These are phyloP conservation scores for Sula dactylatra DNA, from an alignment of 2,113 vertebrate genomes.

Conservation along the genomic window DNA sequence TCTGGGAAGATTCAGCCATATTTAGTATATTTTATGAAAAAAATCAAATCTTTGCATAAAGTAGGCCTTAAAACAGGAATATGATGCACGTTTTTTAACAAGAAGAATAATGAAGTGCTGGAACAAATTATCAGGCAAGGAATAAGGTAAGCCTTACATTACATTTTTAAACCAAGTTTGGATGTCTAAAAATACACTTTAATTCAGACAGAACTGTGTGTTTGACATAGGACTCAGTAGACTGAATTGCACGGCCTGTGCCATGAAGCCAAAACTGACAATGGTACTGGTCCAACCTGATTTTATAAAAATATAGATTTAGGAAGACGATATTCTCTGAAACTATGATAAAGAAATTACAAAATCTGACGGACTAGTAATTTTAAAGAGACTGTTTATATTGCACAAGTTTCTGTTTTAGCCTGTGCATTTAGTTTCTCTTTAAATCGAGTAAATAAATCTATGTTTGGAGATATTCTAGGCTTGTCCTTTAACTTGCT, in stretches of 20 bases:
- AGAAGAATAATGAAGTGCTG: neutral
- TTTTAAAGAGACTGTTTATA: neutral
- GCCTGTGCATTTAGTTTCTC: neutral
- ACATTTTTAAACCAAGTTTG: neutral
- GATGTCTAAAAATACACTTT: neutral
- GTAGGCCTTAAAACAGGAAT: neutral
- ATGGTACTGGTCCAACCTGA: neutral
- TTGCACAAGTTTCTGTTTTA: neutral
- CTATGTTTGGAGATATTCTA: neutral
- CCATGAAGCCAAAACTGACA: neutral
- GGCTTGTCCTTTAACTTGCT: neutral
- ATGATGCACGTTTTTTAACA: neutral
- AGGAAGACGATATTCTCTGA: neutral
- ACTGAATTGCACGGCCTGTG: neutral
- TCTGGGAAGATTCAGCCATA: neutral
- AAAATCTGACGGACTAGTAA: neutral
- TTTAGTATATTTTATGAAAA: neutral
- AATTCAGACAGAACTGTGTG: neutral
- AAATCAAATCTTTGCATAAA: neutral
- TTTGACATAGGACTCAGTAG: neutral
- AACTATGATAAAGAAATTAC: neutral
- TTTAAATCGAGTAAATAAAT: conserved; percentile 22
- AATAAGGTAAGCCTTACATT: neutral
- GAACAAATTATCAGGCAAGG: neutral
- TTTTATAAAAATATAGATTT: neutral